phyloP scores from a whole-genome alignment of 2,888 invertebrate species.

The Neocrepidodera transversa region DNA sequence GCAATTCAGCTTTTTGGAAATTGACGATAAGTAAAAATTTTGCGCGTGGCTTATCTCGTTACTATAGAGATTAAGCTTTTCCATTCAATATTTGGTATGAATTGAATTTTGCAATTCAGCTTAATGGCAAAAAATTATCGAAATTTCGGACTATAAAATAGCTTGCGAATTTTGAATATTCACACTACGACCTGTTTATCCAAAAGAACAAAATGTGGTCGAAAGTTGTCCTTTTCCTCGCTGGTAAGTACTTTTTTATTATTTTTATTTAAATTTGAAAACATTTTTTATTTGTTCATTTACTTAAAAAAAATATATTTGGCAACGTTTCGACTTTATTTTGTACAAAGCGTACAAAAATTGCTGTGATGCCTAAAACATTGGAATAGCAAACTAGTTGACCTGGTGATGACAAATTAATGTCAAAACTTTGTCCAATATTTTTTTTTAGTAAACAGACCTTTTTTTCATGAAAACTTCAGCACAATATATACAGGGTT shows the following conservation, averaged over 20 bases:
- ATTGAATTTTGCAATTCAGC: neutral
- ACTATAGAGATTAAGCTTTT: neutral
- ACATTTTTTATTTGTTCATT: neutral
- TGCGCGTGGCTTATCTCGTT: neutral
- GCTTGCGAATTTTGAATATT: neutral
- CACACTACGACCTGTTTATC: constrained; percentile 26
- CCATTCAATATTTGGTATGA: constrained; percentile 1
- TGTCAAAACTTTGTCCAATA: too few species aligned
- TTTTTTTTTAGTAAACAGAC: too few species aligned
- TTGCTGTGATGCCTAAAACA: too few species aligned
- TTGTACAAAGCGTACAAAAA: too few species aligned
- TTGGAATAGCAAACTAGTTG: too few species aligned
- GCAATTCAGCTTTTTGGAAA: neutral
- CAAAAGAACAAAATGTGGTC: constrained; percentile 54
- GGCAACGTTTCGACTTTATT: too few species aligned
- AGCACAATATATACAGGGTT: too few species aligned
- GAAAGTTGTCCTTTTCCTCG: constrained; percentile 51
- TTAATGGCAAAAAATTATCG: neutral
- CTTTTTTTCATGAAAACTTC: too few species aligned
- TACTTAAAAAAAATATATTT: too few species aligned
- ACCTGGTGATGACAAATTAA: too few species aligned
- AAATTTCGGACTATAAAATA: neutral
- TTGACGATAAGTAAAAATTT: neutral
- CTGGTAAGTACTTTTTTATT: constrained; percentile 53
- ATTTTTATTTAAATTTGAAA: constrained; percentile 11